These are phyloP conservation scores for Euproctis similis DNA, from an alignment of 2,888 invertebrate genomes.

Conservation along the genomic window DNA sequence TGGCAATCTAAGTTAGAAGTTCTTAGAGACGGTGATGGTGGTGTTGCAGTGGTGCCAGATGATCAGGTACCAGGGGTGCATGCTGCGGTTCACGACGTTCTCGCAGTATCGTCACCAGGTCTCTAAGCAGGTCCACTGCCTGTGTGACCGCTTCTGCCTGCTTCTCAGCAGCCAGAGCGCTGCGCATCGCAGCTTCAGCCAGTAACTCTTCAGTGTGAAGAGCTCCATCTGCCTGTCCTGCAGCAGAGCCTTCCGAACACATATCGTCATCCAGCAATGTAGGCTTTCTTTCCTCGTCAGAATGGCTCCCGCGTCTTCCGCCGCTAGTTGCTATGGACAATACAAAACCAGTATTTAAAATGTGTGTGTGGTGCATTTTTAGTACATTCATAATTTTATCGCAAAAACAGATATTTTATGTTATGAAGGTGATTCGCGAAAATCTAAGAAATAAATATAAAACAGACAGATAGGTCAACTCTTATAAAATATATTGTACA, in stretches of 20 bases:
- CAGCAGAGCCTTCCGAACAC: conserved; percentile 47
- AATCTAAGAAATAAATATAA: too few species aligned
- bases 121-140: conserved; percentile 44
- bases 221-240: conserved; percentile 27
- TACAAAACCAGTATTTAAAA: too few species aligned
- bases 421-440: too few species aligned
- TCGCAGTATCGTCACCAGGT: conserved; percentile 65
- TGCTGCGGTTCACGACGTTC: conserved; percentile 36
- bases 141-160: conserved; percentile 58
- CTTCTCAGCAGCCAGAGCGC: conserved; percentile 63
- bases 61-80: conserved; percentile 15
- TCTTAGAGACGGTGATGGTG: conserved; percentile 47
- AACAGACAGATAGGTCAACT: too few species aligned
- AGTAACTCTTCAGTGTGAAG: conserved; percentile 58
- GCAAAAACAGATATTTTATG: too few species aligned
- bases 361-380: too few species aligned
- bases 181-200: conserved; percentile 66
- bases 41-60: conserved; percentile 16
- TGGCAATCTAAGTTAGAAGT: too few species aligned
- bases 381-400: too few species aligned
- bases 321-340: conserved; percentile 13
- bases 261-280: conserved; percentile 48
- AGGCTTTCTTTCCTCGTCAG: conserved; percentile 58
- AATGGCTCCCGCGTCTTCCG: conserved; percentile 27
- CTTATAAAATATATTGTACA: too few species aligned